phyloP scores from a whole-genome alignment of 2,888 invertebrate genomes.

The Drosophila picticornis region DNA sequence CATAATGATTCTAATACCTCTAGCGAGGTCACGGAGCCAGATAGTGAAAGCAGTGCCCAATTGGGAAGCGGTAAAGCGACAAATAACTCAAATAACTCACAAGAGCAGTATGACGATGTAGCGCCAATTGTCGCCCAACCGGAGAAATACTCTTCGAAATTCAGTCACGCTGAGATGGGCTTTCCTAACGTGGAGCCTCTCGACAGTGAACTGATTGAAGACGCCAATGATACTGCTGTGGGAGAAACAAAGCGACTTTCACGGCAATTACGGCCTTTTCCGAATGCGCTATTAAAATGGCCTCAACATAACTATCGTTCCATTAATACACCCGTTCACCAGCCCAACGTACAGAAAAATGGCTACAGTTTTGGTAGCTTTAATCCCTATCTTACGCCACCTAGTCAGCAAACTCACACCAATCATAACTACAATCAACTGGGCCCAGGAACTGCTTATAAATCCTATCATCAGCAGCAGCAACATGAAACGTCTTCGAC shows the following conservation, averaged over 20 bases:
- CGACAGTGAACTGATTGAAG: conserved; percentile 14
- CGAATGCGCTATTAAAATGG: conserved; percentile 61
- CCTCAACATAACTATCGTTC: conserved; percentile 72
- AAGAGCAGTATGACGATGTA: conserved; percentile 51
- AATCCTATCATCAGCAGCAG: conserved; percentile 50
- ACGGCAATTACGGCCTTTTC: conserved; percentile 80
- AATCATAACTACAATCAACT: conserved; percentile 71
- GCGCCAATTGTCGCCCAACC: conserved; percentile 12
- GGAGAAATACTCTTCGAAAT: conserved; percentile 65
- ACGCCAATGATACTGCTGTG: conserved; percentile 60
- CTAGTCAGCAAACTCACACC: conserved; percentile 55
- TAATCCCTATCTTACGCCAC: conserved; percentile 83
- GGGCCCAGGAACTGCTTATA: conserved; percentile 60
- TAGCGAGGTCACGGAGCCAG: conserved; percentile 50
- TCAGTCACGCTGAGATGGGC: conserved; percentile 33
- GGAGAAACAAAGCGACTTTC: conserved; percentile 79
- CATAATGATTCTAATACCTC: conserved; percentile 52
- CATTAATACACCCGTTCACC: conserved; percentile 65
- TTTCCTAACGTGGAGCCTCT: conserved; percentile 22
- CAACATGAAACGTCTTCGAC: conserved; percentile 9
- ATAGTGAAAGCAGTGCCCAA: conserved; percentile 16
- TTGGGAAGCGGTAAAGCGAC: conserved; percentile 27
- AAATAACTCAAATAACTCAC: conserved; percentile 49
- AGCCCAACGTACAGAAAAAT: conserved; percentile 45
- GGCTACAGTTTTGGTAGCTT: conserved; percentile 77